Evolutionary conservation across 2,888 invertebrate genomes (phyloP).

Genomic region (Phortica okadai): DNA sequence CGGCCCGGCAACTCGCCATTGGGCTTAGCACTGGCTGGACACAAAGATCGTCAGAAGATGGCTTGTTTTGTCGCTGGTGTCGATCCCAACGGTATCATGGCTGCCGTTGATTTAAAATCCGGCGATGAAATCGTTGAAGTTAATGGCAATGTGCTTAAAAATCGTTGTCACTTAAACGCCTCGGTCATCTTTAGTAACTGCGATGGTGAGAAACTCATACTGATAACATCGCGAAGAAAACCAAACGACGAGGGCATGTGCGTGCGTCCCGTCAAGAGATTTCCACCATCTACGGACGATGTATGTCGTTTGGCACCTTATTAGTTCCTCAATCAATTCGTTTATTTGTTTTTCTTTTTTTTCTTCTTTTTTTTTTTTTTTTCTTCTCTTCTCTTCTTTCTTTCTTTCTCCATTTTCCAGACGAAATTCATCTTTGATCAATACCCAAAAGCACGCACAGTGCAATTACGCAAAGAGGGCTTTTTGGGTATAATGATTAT

Average conservation of each 20-base stretch:
- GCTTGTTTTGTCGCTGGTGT: slow-evolving; percentile 98
- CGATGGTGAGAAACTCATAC: slow-evolving; percentile 88
- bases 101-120: slow-evolving; percentile 85
- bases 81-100: slow-evolving; percentile 90
- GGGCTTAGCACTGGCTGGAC: slow-evolving; percentile 95
- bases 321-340: neutral
- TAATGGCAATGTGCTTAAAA: slow-evolving; percentile 94
- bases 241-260: slow-evolving; percentile 82
- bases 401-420: slow-evolving; percentile 46
- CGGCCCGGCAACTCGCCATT: slow-evolving; percentile 86
- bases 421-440: slow-evolving; percentile 74
- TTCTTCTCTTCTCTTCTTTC: too few species aligned
- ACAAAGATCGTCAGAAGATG: slow-evolving; percentile 95
- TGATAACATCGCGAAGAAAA: slow-evolving; percentile 79
- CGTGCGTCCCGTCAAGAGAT: slow-evolving; percentile 92
- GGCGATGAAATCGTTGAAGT: slow-evolving; percentile 98
- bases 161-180: slow-evolving; percentile 96
- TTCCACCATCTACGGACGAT: slow-evolving; percentile 89
- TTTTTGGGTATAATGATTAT: slow-evolving; percentile 94
- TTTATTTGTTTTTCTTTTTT: neutral
- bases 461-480: slow-evolving; percentile 89
- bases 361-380: neutral
- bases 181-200: slow-evolving; percentile 96
- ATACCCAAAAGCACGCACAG: slow-evolving; percentile 80
- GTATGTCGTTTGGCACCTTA: slow-evolving; percentile 76